Evolutionary conservation across 2,888 invertebrate genomes (phyloP).

Genomic region (Isoperla grammatica): DNA sequence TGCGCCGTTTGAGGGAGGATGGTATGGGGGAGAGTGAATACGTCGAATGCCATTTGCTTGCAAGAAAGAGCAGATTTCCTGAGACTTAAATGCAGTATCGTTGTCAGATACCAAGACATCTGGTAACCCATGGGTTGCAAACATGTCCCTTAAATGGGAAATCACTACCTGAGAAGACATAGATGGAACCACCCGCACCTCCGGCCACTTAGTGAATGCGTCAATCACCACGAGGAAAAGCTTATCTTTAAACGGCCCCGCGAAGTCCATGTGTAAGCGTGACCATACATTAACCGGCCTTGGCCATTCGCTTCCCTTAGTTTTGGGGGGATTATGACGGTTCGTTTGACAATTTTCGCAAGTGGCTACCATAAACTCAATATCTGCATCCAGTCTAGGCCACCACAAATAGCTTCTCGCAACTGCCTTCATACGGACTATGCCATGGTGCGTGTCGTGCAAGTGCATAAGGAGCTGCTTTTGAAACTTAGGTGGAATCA

Average conservation of each 20-base stretch:
- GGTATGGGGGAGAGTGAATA: constrained; percentile 30
- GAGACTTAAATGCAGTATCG: constrained; percentile 32
- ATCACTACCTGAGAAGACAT: constrained; percentile 26
- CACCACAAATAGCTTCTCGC: constrained; percentile 29
- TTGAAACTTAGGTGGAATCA: constrained; percentile 25
- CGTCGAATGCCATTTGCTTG: constrained; percentile 30
- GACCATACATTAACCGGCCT: constrained; percentile 29
- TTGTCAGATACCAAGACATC: constrained; percentile 34
- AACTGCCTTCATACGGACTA: constrained; percentile 7
- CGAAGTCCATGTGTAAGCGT: constrained; percentile 32
- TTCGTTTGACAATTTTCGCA: constrained; percentile 24
- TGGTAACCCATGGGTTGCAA: constrained; percentile 33
- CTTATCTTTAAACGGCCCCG: constrained; percentile 30
- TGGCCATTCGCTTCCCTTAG: constrained; percentile 30
- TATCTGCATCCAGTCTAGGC: constrained; percentile 23
- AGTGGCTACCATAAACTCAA: constrained; percentile 21
- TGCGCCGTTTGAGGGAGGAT: constrained; percentile 34
- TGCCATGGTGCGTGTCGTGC: not conserved
- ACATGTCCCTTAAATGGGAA: constrained; percentile 25
- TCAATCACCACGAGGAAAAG: constrained; percentile 31
- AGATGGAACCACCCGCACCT: constrained; percentile 24
- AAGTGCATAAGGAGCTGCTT: not conserved
- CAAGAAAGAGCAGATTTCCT: constrained; percentile 33
- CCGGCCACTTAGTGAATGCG: constrained; percentile 31
- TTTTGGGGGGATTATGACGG: constrained; percentile 28